Evolutionary conservation across 2,888 invertebrate genomes (phyloP), one percentile per base, ranked within the genome.

Genomic region (Ennomos quercinarius): DNA sequence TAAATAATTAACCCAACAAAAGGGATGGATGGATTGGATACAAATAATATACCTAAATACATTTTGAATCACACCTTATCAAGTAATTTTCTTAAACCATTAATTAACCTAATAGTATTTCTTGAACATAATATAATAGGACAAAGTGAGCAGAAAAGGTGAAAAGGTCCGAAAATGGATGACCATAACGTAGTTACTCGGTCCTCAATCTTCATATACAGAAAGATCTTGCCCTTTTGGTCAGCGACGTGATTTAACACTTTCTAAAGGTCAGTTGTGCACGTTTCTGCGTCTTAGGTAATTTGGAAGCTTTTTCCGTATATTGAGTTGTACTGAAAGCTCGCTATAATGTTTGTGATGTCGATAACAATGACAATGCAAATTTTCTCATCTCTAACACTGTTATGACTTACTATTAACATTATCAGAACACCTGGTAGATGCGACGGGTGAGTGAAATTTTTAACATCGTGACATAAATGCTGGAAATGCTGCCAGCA

Each of bases 81-180:
- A 52, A 47, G 13, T 35, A 12, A 41, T 54, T 45, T 49, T 11
- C 36, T 27, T 10, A 17, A 59, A 38, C 34, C 9, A 17, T 17
- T 12, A 47, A 17, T 17, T 12, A 47, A 38, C 49, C 37, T 51
- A 35, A 54, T 60, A 55, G 55, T 36, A 51, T 60, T 54, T 60
- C 39, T 67, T 54, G 46, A 61, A 65, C 58, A 64, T 49, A 27
- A 27, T 27, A 67, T 65, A 50, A 64, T 54, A 56, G 55, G 60
- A 59, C 59, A 65, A 65, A 69, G 62, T 64, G 66, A 60, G 61
- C 58, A 58, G 65, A 69, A 69, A 68, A 65, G 66, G 62, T 68
- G 58, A 66, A 66, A 68, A 61, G 68, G 66, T 66, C 68, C 57
- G 64, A 60, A 65, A 66, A 63, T 63, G 58, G 58, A 65, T 57